Conservation (phyloP, 1,140 invertebrate species). For the Acromyrmex heyeri region DNA sequence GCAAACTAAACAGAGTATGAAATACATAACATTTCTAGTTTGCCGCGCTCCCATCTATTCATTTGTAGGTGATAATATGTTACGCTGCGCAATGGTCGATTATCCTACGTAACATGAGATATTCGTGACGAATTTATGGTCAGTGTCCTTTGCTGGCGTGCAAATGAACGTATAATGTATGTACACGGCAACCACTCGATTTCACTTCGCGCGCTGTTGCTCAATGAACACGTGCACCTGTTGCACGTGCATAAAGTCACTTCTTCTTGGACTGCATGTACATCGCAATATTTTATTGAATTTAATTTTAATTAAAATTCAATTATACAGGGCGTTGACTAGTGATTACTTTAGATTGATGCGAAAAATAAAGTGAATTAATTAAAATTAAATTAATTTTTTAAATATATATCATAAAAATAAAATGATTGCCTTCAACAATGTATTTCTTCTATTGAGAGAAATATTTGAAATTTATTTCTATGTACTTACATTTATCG, state of each 20-base stretch:
- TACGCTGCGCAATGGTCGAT: not conserved
- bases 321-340: not conserved
- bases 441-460: not conserved
- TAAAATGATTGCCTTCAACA: not conserved
- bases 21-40: not conserved
- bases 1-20: constrained; percentile 27
- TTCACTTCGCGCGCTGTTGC: not conserved
- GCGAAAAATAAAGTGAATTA: not conserved
- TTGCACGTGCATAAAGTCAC: constrained; percentile 33
- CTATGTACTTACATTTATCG: not conserved
- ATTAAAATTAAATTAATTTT: constrained; percentile 22
- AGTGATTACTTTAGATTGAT: not conserved
- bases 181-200: constrained; percentile 9
- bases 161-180: constrained; percentile 37
- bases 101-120: constrained; percentile 20
- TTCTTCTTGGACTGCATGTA: not conserved
- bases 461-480: not conserved
- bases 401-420: not conserved
- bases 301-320: not conserved
- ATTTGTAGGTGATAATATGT: not conserved
- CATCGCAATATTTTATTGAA: not conserved
- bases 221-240: constrained; percentile 30
- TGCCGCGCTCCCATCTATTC: not conserved
- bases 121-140: constrained; percentile 27
- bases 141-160: constrained; percentile 12